Evolutionary conservation across 2,797 vertebrate genomes (phyloP).

Genomic region (Arctocebus calabarensis): DNA sequence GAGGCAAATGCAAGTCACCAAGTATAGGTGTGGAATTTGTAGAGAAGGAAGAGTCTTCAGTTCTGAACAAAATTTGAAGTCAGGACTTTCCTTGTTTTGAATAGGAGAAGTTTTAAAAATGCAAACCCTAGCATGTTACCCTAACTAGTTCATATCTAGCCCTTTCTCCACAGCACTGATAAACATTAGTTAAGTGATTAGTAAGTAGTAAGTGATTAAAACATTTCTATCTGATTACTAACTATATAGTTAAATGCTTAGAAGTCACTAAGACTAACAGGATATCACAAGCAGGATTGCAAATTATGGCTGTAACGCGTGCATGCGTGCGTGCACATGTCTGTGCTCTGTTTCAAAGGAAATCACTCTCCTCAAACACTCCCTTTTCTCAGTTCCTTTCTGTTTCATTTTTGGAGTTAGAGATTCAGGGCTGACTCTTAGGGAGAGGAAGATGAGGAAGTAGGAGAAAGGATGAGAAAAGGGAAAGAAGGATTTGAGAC

Average conservation of each 20-base stretch:
- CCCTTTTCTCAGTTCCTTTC: neutral
- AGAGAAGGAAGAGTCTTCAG: neutral
- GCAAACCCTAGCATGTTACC: constrained; percentile 84
- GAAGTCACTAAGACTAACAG: constrained; percentile 88
- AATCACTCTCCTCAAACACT: neutral
- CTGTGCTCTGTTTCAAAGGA: neutral
- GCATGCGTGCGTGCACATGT: fast-evolving
- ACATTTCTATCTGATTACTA: constrained; percentile 92
- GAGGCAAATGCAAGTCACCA: neutral
- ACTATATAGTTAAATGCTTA: constrained; percentile 90
- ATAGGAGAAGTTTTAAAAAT: constrained; percentile 78
- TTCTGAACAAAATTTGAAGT: constrained; percentile 45
- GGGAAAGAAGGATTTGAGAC: constrained; percentile 86
- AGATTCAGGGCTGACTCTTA: constrained; percentile 90
- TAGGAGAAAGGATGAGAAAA: constrained; percentile 69
- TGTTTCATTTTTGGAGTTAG: constrained; percentile 88
- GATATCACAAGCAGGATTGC: constrained; percentile 85
- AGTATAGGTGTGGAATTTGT: neutral
- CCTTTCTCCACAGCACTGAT: constrained; percentile 90
- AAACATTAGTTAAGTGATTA: constrained; percentile 91
- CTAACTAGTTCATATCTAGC: constrained; percentile 91
- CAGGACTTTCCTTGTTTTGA: constrained; percentile 55
- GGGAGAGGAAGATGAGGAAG: constrained; percentile 76
- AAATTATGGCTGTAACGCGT: constrained; percentile 83
- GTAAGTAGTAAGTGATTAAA: constrained; percentile 93